Base-by-base conservation (phyloP, 2,113 vertebrate genomes). In the Pomatostomus ruficeps region DNA sequence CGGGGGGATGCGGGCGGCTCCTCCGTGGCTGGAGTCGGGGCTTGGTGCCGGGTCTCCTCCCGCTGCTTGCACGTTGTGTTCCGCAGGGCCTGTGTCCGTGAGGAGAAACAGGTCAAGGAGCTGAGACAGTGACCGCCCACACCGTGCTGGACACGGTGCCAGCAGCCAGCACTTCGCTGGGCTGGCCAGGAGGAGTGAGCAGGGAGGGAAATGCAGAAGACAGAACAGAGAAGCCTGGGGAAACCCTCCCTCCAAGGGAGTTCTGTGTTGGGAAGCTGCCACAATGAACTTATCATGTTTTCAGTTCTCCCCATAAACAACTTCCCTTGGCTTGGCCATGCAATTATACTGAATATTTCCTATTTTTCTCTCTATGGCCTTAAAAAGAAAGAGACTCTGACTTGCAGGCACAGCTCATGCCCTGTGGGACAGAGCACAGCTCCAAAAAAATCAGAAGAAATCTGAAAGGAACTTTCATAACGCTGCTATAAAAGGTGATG, bases 11-110 rank as follows among this genome's bases (percentile, higher is more conserved):
- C 51, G 7, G 58, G 93, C 16, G 54, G 93, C 91, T 97, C 92
- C 70, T 93, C 95, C 2, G 65, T 26, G 65, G 61, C 78, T 20
- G 66, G 65, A 14, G 70, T 2, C 1, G 13, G 90, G 43, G 59
- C 43, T 14, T 12, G 71, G 62, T 70, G 93, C 73, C 31, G 51
- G 20, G 29, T 3, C 95, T 72, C 40, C 63, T 91, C 46, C 59
- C 1, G 10, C 68, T 8, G 24, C 61, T 98, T 97, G 12, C 95
- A 97, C 29, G 95, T 96, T 42, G 97, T 97, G 90, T 98, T 98
- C 96, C 95, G 98, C 62, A 98, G 97, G 12, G 97, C 98, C 98
- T 99, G 97, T 10, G 67, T 73, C 91, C 33, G 35, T 29, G 31
- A 97, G 86, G 96, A 85, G 94, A 95, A 96, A 95, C 62, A 15